A percentile compares a stretch with the other conserved stretches of the same genome.
Conservation (phyloP, 2,888 invertebrate species). For the Limnephilus lunatus region DNA sequence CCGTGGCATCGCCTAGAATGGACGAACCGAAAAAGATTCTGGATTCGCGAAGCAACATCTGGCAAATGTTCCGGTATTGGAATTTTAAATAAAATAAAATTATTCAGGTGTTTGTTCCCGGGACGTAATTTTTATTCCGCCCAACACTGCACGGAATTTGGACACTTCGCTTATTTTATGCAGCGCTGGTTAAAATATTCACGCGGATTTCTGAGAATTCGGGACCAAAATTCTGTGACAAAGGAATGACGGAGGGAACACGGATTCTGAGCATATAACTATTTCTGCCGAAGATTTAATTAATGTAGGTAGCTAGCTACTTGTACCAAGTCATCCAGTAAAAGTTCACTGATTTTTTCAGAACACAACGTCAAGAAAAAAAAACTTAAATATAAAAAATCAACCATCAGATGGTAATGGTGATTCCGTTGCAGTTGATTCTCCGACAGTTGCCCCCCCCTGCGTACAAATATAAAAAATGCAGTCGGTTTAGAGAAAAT, state of each 20-base stretch:
- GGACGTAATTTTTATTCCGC: slow-evolving; percentile 54
- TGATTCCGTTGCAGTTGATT: too few relatives aligned
- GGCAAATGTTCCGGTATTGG: slow-evolving; percentile 53
- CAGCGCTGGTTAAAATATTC: slow-evolving; percentile 58
- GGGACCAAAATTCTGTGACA: slow-evolving; percentile 52
- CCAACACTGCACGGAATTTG: slow-evolving; percentile 60
- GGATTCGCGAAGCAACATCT: slow-evolving; percentile 53
- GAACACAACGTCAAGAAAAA: too few relatives aligned
- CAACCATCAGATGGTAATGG: too few relatives aligned
- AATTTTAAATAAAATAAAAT: slow-evolving; percentile 61
- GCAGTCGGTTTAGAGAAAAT: too few relatives aligned
- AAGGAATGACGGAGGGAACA: slow-evolving; percentile 44
- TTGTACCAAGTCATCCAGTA: too few relatives aligned
- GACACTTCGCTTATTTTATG: slow-evolving; percentile 54
- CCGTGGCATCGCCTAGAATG: slow-evolving; percentile 21
- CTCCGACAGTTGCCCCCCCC: too few relatives aligned
- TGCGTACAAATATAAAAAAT: too few relatives aligned
- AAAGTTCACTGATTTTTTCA: too few relatives aligned
- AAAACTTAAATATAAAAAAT: too few relatives aligned
- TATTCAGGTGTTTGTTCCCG: slow-evolving; percentile 55
- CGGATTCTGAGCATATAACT: background rate
- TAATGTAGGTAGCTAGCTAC: background rate
- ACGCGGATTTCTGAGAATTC: slow-evolving; percentile 54
- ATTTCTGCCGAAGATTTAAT: background rate
- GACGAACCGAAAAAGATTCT: slow-evolving; percentile 25